These are phyloP conservation scores for Semotilus atromaculatus DNA, from an alignment of 2,797 vertebrate genomes.

Conservation along the genomic window DNA sequence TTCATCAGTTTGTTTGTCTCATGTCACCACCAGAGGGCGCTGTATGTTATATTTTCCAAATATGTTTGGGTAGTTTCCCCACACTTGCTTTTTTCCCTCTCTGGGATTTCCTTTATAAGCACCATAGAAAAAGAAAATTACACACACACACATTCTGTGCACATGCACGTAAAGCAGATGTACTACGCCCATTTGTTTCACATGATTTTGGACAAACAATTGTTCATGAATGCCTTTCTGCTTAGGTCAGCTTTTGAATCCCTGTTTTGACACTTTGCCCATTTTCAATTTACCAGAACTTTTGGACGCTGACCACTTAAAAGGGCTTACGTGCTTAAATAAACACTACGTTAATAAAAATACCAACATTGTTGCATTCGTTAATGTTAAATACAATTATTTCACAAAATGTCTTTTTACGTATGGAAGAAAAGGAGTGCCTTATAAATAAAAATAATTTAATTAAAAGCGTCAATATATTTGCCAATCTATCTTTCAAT, in stretches of 20 bases:
- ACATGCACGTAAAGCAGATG: slow-evolving; percentile 10
- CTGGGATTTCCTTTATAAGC: slow-evolving; percentile 12
- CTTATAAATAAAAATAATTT: neutral
- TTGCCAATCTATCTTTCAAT: neutral
- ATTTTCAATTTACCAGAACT: neutral
- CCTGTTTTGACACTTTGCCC: neutral
- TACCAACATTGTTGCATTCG: neutral
- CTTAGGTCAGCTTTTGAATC: slow-evolving; percentile 5
- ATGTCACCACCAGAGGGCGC: slow-evolving; percentile 17
- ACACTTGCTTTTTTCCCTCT: neutral
- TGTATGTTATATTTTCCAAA: neutral
- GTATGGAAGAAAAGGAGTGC: neutral
- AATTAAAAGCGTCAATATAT: neutral
- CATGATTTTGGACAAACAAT: neutral
- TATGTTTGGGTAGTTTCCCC: slow-evolving; percentile 6
- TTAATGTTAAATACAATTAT: neutral
- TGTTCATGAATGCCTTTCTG: slow-evolving; percentile 2
- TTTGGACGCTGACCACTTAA: neutral
- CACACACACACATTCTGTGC: neutral
- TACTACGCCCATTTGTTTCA: slow-evolving; percentile 5
- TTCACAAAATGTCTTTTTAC: neutral
- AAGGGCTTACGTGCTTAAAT: neutral
- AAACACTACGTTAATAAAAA: neutral
- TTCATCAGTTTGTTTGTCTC: neutral
- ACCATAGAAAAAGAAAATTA: neutral